Base-by-base conservation (phyloP, 1,140 invertebrate genomes). In the Drosophila equinoxialis region DNA sequence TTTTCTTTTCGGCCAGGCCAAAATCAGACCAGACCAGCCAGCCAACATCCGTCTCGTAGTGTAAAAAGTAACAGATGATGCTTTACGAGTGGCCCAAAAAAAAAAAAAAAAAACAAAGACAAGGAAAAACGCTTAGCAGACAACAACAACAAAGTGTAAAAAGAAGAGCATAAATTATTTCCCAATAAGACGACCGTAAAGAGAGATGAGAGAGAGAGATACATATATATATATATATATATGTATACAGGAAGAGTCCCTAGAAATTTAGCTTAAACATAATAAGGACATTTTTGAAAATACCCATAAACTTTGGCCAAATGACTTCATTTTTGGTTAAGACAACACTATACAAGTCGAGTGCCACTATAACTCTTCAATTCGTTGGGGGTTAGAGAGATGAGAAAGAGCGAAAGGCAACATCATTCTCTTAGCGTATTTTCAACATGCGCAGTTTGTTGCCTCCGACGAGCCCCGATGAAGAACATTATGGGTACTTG, bases 371-470 rank as follows among this genome's bases (percentile, higher is more conserved):
- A 37, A 35, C 55, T 58, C 55, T 58, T 58, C 8, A 13, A 13
- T 17, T 2, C 17, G n/a, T 30, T n/a, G 30, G 20, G 71, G 72
- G 72, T 74, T 39, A 41, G 20, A 59, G 42, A 45, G 30, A 57
- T 10, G 11, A 57, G 23, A 67, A 23, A 74, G 71, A 74, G 42
- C 54, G 17, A 30, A 14, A 14, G 7, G 64, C 71, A 62, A 64
- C 63, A 55, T 69, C 59, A 64, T 69, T 76, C 74, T 76, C 74
- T 76, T 76, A 60, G 14, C 39, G 35, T 33, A 23, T 64, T 51
- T 66, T 45, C 74, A 58, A 37, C 74, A 76, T 76, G 74, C 74
- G 74, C 74, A 76, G 65, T 76, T 30, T 58, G 17, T 58, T 8
- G 55, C 55, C 55, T 37, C 37, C 17, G 51, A 20, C 13, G 51